These are phyloP conservation scores for Mantis religiosa DNA, from an alignment of 2,888 invertebrate genomes.

Conservation along the genomic window DNA sequence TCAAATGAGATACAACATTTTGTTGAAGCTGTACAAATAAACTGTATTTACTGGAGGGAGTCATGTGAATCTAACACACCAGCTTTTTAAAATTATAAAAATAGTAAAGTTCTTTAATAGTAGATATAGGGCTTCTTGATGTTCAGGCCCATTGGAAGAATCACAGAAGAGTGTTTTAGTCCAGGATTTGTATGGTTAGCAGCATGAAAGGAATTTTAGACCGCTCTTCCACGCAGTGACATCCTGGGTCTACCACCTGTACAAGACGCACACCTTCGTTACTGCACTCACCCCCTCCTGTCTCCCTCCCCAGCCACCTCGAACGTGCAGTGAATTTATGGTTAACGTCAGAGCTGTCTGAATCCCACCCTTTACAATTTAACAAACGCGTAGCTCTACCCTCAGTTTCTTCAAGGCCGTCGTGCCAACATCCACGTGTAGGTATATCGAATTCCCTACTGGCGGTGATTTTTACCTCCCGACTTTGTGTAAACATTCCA, in stretches of 20 bases:
- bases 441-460: background rate
- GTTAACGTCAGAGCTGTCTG: slow-evolving; percentile 9
- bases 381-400: slow-evolving; percentile 9
- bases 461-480: background rate
- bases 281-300: background rate
- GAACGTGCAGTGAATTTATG: slow-evolving; percentile 13
- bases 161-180: too few species aligned
- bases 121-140: too few species aligned
- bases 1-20: too few species aligned
- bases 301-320: too few species aligned
- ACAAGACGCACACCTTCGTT: background rate
- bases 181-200: too few species aligned
- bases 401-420: background rate
- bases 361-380: slow-evolving; percentile 8
- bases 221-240: background rate
- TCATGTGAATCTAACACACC: too few species aligned
- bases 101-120: too few species aligned
- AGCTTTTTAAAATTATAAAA: too few species aligned
- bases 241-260: background rate
- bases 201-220: background rate
- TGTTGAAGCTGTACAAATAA: too few species aligned
- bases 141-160: too few species aligned
- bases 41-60: too few species aligned
- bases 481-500: background rate
- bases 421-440: background rate